Conservation (phyloP, 2,113 vertebrate genomes). For the Bagarius yarrelli region DNA sequence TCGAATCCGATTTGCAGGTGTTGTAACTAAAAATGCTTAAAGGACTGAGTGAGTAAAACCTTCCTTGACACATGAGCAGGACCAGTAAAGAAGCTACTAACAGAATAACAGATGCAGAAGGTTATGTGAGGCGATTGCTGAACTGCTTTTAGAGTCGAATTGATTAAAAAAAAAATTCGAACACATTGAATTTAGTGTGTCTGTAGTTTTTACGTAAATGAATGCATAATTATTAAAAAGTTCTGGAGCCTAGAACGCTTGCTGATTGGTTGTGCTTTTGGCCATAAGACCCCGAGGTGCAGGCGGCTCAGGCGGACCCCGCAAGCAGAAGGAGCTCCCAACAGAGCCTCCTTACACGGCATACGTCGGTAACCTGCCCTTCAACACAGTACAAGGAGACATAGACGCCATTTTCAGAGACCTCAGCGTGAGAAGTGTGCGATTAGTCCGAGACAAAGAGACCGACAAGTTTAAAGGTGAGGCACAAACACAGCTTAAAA, state of each 20-base stretch:
- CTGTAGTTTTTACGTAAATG: not conserved
- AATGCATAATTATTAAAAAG: not conserved
- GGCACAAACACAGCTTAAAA: conserved; percentile 20
- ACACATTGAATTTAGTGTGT: no score
- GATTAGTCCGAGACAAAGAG: conserved; percentile 97
- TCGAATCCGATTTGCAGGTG: not conserved
- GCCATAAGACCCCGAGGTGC: conserved; percentile 80
- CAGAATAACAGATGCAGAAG: not conserved
- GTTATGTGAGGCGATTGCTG: not conserved
- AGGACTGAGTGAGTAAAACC: not conserved
- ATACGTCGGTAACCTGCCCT: conserved; percentile 94
- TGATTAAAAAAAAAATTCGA: no score
- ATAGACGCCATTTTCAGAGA: conserved; percentile 98
- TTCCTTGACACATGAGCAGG: no score
- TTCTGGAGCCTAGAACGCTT: not conserved
- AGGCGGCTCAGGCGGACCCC: conserved; percentile 74
- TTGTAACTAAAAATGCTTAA: not conserved
- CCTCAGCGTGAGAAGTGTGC: conserved; percentile 87
- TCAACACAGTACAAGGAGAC: conserved; percentile 96
- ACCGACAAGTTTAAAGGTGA: conserved; percentile 99
- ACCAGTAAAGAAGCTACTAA: no score
- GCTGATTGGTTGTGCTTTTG: not conserved
- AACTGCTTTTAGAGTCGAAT: not conserved
- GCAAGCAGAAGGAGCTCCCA: conserved; percentile 94
- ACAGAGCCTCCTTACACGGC: conserved; percentile 97